Conservation (phyloP, 2,888 invertebrate genomes). For the Drosophila sordidula region DNA sequence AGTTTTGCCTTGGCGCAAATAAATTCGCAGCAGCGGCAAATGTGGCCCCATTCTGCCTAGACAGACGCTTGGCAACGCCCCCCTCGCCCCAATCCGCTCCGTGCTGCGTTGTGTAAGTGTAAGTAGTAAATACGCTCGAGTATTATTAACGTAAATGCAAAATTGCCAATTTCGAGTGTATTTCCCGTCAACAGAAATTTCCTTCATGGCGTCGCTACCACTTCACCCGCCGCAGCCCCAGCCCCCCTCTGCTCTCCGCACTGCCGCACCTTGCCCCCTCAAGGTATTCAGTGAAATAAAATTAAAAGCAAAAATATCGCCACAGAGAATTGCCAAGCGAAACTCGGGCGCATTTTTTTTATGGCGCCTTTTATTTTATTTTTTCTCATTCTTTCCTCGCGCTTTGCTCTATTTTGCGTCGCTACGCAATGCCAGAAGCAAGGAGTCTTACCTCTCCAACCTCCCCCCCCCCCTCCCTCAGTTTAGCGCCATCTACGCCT, state of each 20-base stretch:
- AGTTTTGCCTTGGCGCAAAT: slow-evolving; percentile 35
- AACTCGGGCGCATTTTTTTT: slow-evolving; percentile 34
- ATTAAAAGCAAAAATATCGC: slow-evolving; percentile 66
- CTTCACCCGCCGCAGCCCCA: background rate
- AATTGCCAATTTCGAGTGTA: slow-evolving; percentile 85
- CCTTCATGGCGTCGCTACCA: slow-evolving; percentile 50
- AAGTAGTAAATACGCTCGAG: slow-evolving; percentile 84
- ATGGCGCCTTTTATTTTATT: slow-evolving; percentile 44
- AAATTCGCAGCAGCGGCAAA: slow-evolving; percentile 41
- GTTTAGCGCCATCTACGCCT: background rate
- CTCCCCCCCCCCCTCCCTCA: background rate
- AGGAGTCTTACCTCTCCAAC: background rate
- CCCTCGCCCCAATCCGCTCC: background rate
- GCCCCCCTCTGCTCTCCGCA: background rate
- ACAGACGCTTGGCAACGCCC: slow-evolving; percentile 51
- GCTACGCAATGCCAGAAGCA: slow-evolving; percentile 53
- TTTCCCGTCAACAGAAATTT: slow-evolving; percentile 85
- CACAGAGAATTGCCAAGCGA: slow-evolving; percentile 30
- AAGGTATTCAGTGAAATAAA: slow-evolving; percentile 67
- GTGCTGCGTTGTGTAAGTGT: slow-evolving; percentile 40
- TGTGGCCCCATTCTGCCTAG: slow-evolving; percentile 63
- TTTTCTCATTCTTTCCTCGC: background rate
- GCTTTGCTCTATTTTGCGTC: slow-evolving; percentile 23
- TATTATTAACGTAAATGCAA: slow-evolving; percentile 85
- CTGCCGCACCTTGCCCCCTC: background rate